These are phyloP conservation scores for Xanthorhoe spadicearia DNA, from an alignment of 2,888 invertebrate genomes.

Conservation along the genomic window DNA sequence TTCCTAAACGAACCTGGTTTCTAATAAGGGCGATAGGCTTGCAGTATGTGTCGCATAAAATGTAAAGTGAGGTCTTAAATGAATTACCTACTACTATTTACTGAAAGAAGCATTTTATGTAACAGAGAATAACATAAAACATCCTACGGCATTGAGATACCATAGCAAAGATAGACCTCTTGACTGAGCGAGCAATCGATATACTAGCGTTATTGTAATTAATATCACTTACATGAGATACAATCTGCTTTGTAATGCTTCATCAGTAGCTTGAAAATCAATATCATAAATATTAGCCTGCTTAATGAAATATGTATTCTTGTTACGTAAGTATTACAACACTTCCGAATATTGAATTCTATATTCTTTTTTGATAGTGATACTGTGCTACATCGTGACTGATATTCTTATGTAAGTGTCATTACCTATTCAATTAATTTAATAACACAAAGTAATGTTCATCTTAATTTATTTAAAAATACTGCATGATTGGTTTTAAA, in stretches of 20 bases:
- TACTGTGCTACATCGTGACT: conserved; percentile 15
- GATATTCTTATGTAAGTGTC: conserved; percentile 25
- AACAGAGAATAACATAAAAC: background rate
- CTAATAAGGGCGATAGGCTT: too few relatives aligned
- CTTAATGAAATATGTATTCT: conserved; percentile 2
- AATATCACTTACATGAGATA: conserved; percentile 31
- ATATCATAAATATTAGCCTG: conserved; percentile 7
- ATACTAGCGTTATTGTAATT: conserved; percentile 32
- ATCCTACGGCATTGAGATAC: conserved; percentile 12
- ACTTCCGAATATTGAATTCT: conserved; percentile 22
- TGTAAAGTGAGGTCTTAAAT: too few relatives aligned
- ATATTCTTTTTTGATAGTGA: conserved; percentile 8
- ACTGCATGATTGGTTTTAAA: conserved; percentile 15
- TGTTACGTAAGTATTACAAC: conserved; percentile 22
- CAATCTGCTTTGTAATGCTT: conserved; percentile 13
- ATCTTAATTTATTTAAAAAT: conserved; percentile 3
- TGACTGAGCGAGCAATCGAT: conserved; percentile 26
- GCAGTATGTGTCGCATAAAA: too few relatives aligned
- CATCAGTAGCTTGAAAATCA: conserved; percentile 5
- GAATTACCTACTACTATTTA: too few relatives aligned
- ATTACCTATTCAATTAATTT: conserved; percentile 6
- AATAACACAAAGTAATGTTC: background rate
- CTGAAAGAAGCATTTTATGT: too few relatives aligned
- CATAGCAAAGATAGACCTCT: conserved; percentile 5
- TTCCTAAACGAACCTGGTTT: too few relatives aligned